Base-by-base conservation (phyloP, 1,140 invertebrate genomes). In the Patella vulgata region DNA sequence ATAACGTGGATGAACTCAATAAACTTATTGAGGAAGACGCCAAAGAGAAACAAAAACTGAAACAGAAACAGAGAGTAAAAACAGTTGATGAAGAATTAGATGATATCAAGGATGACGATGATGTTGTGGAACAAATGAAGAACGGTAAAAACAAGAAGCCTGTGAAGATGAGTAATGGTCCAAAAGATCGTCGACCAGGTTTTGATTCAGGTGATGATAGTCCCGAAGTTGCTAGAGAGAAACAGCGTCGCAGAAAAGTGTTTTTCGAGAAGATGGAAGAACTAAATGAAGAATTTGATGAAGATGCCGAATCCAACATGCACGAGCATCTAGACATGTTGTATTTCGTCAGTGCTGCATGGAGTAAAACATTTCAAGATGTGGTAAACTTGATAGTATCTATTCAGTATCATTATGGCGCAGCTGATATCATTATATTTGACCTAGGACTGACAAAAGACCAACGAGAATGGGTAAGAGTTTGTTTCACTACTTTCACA, bases 301-400 rank as follows among this genome's bases (percentile, higher is more conserved):
- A 43, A 25, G 8, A 50, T 17, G 52, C 51, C 14, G 19, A 36
- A 11, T 43, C 43, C 30, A 40, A 63, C 28, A 30, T 63, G 8
- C 33, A 58, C 5, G 66, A 68, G 46, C 9, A 21, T 6, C 40
- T 66, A 25, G 63, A 66, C 9, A 21, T 66, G 43, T 42, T 66
- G 23, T 44, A 58, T 39, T 67, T 71, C n/a, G 63, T 68, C 31
- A 68, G 65, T n/a, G 69, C 65, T 12, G 69, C 25, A 25, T 58
- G 52, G 1, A 51, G 54, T 47, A 42, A 25, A 9, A 71, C 54
- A 1, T 68, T 60, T 48, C 28, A n/a, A 2, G 69, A 53, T 25
- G 42, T 62, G n/a, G 33, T 67, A 28, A 44, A 71, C 28, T 60
- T 71, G 30, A 51, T 71, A 42, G 60, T 63, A 21, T 71, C 69